Evolutionary conservation across 37 sponge, comb jelly and placozoan genomes (phyloP), one percentile per base, ranked within the genome.

Genomic region (Diacarnus erythraeanus): DNA sequence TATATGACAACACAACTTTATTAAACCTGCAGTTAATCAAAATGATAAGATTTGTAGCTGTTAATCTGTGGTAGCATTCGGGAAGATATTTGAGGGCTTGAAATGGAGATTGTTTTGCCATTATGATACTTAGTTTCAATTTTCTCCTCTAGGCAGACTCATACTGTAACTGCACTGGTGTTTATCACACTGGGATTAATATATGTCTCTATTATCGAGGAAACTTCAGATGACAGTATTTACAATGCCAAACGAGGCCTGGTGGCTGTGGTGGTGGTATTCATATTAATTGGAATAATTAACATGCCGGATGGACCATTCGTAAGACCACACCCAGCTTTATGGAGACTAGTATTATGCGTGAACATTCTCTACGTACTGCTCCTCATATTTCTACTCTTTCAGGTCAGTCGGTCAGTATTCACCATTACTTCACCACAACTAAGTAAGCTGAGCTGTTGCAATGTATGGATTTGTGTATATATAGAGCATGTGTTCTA

Each of bases 271-370:
- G 70, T 90, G 27, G 27, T 87, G 0, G 86, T 92, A 23, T 96
- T 96, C 83, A 85, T 96, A 1, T 64, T 80, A 20, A 87, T 96
- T 1, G 96, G 92, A 0, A 71, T 90, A 64, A 87, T 88, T 33
- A 84, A 92, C 74, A 87, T 92, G 84, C 93, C 90, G 0, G 91
- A 92, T 51, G 96, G 96, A 0, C 96, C 96, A 2, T 96, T 96
- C 75, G 81, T 83, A 27, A 71, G 96, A 61, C 96, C 96, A 31
- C 96, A 96, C 51, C 93, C 93, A 1, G 87, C 71, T 44, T n/a
- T 77, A 64, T 88, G 72, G 69, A 38, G 94, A 38, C 54, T 93
- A 31, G 84, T 77, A 1, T 71, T 94, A 40, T 71, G 76, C 33
- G 20, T 87, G 5, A 77, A 57, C 42, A 94, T 94, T 41, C 71